Percentiles rank a stretch among this genome's conserved stretches.
These are phyloP conservation scores for Ochropleura plecta DNA, from an alignment of 2,888 invertebrate genomes.

Conservation along the genomic window DNA sequence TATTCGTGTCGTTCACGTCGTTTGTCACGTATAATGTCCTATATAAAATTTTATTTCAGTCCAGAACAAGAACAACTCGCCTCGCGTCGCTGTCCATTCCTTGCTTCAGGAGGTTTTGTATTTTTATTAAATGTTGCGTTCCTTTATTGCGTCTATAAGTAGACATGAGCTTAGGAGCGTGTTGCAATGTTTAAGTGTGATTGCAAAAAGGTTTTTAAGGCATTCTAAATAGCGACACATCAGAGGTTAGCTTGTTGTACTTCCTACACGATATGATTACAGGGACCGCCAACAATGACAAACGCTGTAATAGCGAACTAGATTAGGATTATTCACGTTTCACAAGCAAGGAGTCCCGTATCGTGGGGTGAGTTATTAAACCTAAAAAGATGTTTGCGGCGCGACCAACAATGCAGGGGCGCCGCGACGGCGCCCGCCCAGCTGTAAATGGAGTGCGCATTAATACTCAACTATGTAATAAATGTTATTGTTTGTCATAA, in stretches of 20 bases:
- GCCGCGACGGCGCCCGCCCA: slow-evolving; percentile 80
- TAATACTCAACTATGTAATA: slow-evolving; percentile 88
- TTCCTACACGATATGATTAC: slow-evolving; percentile 11
- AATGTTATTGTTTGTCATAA: slow-evolving; percentile 90
- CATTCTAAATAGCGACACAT: slow-evolving; percentile 12
- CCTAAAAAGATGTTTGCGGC: slow-evolving; percentile 77
- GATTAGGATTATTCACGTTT: slow-evolving; percentile 77
- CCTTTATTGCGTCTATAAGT: slow-evolving; percentile 72
- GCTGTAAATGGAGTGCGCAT: slow-evolving; percentile 86
- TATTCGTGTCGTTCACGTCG: slow-evolving; percentile 81
- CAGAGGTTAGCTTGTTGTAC: background rate
- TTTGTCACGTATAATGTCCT: slow-evolving; percentile 85
- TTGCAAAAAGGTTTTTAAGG: slow-evolving; percentile 10
- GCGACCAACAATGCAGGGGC: slow-evolving; percentile 76
- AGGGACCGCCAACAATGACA: slow-evolving; percentile 20
- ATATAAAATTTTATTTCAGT: slow-evolving; percentile 85
- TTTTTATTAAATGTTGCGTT: slow-evolving; percentile 74
- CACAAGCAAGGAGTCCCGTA: slow-evolving; percentile 70
- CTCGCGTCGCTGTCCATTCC: slow-evolving; percentile 78
- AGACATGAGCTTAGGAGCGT: slow-evolving; percentile 65
- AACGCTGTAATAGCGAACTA: slow-evolving; percentile 69
- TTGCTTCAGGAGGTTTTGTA: slow-evolving; percentile 72
- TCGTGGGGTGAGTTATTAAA: slow-evolving; percentile 70
- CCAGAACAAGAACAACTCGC: slow-evolving; percentile 79
- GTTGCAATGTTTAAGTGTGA: slow-evolving; percentile 25